Evolutionary conservation across 2,888 invertebrate genomes (phyloP).

Genomic region (Nephrotoma guestfalica): DNA sequence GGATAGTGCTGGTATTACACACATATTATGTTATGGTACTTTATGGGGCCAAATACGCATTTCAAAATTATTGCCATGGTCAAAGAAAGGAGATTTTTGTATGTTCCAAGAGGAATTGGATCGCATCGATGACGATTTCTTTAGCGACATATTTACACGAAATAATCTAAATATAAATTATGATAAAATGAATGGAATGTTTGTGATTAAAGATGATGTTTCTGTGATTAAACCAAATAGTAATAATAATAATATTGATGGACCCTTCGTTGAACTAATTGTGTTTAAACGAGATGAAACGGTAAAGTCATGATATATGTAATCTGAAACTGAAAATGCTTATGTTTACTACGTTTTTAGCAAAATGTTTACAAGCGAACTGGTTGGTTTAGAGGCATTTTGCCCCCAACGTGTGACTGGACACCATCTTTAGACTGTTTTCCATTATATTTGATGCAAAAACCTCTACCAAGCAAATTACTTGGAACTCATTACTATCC

Average conservation of each 20-base stretch:
- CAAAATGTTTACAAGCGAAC: conserved; percentile 7
- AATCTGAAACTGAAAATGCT: neutral
- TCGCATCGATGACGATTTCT: conserved; percentile 2
- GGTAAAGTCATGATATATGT: neutral
- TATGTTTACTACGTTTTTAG: neutral
- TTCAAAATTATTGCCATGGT: conserved; percentile 7
- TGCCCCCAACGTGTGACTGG: conserved; percentile 9
- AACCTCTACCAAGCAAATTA: neutral
- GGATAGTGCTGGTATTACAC: neutral
- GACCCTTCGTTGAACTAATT: conserved; percentile 6
- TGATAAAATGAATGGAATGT: conserved; percentile 1
- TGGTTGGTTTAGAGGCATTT: conserved; percentile 3
- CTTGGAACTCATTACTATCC: neutral
- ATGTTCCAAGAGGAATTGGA: conserved; percentile 6
- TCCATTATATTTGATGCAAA: conserved; percentile 6
- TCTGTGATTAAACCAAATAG: neutral
- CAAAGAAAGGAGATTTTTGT: conserved; percentile 7
- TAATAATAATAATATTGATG: neutral
- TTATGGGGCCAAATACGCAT: conserved; percentile 9
- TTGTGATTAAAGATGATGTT: neutral
- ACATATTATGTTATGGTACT: conserved; percentile 8
- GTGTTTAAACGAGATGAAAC: conserved; percentile 3
- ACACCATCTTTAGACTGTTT: conserved; percentile 9
- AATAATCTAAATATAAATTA: conserved; percentile 2
- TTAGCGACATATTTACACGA: conserved; percentile 1